Evolutionary conservation across 2,113 vertebrate species (phyloP).

Genomic region (Heloderma charlesbogerti): DNA sequence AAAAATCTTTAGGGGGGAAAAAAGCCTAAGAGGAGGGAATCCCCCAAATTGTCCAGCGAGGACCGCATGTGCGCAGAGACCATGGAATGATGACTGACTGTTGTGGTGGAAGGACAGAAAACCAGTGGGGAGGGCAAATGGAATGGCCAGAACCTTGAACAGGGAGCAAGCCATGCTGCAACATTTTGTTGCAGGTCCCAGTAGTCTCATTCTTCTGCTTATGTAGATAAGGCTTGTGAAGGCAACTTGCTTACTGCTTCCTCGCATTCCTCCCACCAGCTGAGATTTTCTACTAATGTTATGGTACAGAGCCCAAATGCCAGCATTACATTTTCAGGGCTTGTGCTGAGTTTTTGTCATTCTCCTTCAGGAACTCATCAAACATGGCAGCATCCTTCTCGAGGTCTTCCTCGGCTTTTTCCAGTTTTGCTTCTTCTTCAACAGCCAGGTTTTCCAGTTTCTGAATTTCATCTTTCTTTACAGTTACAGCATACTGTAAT

Average conservation of each 20-base stretch:
- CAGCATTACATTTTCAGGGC: conserved; percentile 83
- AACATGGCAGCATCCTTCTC: conserved; percentile 82
- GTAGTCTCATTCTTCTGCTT: background rate
- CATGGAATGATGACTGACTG: too few species aligned
- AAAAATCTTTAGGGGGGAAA: too few species aligned
- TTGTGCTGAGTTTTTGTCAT: conserved; percentile 83
- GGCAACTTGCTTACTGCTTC: background rate
- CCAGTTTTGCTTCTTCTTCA: conserved; percentile 80
- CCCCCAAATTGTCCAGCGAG: too few species aligned
- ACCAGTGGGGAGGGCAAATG: background rate
- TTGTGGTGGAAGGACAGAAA: too few species aligned
- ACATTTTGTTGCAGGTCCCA: background rate
- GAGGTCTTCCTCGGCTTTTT: conserved; percentile 78
- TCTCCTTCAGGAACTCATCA: conserved; percentile 87
- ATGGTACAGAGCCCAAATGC: accelerated
- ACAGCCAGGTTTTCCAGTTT: conserved; percentile 78
- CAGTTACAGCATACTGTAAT: conserved; percentile 83
- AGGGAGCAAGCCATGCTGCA: too few species aligned
- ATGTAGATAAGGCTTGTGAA: background rate
- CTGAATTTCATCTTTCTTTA: conserved; percentile 83
- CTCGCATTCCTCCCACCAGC: background rate
- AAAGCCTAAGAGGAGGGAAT: too few species aligned
- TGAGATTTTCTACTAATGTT: background rate
- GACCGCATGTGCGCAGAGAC: too few species aligned
- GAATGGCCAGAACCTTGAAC: background rate